Evolutionary conservation across 2,113 vertebrate species (phyloP).

Genomic region (Periophthalmodon schlosseri): DNA sequence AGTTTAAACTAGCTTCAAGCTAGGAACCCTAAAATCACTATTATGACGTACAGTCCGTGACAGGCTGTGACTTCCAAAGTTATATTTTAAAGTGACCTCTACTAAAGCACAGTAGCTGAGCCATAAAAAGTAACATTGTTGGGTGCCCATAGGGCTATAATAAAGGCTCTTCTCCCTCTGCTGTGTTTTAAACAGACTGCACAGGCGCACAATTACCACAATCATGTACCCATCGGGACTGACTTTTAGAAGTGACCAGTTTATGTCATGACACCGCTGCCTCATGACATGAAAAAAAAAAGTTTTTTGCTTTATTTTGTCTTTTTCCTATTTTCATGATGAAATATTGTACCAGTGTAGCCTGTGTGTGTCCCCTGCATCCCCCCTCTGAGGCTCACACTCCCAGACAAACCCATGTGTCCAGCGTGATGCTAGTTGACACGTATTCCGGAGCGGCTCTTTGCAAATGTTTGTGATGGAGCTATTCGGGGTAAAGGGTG

Average conservation of each 20-base stretch:
- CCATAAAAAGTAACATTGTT: constrained; percentile 26
- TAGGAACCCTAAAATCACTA: neutral
- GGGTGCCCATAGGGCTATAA: constrained; percentile 23
- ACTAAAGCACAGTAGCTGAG: constrained; percentile 8
- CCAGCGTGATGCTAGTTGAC: constrained; percentile 29
- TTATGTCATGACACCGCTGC: constrained; percentile 41
- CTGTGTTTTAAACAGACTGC: constrained; percentile 41
- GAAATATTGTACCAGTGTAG: constrained; percentile 20
- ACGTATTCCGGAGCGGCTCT: constrained; percentile 34
- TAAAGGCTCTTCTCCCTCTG: constrained; percentile 25
- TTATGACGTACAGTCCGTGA: neutral
- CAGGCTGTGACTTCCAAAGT: neutral
- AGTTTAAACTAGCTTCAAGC: neutral
- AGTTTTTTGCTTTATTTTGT: neutral
- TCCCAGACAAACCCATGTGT: constrained; percentile 25
- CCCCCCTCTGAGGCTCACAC: constrained; percentile 3
- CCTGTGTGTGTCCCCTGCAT: constrained; percentile 27
- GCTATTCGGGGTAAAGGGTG: constrained; percentile 53
- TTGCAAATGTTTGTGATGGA: constrained; percentile 46
- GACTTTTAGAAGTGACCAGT: constrained; percentile 52
- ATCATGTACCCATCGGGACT: constrained; percentile 49
- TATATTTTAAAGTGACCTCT: constrained; percentile 37
- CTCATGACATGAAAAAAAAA: constrained; percentile 16
- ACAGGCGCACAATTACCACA: constrained; percentile 19
- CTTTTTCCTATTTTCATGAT: neutral